phyloP scores from a whole-genome alignment of 2,888 invertebrate species.

The Mythimna loreyi region DNA sequence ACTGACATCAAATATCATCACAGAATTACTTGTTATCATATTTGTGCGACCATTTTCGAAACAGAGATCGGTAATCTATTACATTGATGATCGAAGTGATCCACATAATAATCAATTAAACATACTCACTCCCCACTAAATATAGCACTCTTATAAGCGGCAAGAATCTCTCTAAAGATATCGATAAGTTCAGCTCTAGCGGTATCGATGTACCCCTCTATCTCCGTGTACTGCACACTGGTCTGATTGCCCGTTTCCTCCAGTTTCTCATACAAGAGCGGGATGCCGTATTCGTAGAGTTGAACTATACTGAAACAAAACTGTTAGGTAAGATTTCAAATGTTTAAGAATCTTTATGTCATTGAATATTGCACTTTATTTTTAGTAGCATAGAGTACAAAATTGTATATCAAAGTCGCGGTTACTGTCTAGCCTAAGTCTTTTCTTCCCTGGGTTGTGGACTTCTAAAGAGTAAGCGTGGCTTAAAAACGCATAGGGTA shows the following conservation, averaged over 20 bases:
- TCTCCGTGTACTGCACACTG: conserved; percentile 77
- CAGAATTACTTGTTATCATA: too few relatives aligned
- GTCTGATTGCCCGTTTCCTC: conserved; percentile 84
- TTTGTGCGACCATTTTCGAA: too few relatives aligned
- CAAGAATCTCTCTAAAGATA: conserved; percentile 82
- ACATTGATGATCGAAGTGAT: too few relatives aligned
- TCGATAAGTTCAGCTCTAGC: conserved; percentile 87
- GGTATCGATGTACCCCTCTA: conserved; percentile 85
- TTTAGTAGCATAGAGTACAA: not conserved
- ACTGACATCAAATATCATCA: too few relatives aligned
- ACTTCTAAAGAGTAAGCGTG: too few relatives aligned
- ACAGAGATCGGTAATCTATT: too few relatives aligned
- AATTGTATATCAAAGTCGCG: not conserved
- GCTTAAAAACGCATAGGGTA: too few relatives aligned
- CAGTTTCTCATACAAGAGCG: conserved; percentile 92
- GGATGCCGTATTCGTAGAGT: conserved; percentile 94
- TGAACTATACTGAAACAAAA: conserved; percentile 92
- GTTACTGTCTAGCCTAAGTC: too few relatives aligned
- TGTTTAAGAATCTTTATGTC: too few relatives aligned
- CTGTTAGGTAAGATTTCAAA: conserved; percentile 21
- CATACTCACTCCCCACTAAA: conserved; percentile 84
- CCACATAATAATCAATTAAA: not conserved
- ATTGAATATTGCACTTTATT: not conserved
- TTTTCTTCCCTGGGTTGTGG: too few relatives aligned
- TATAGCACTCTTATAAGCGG: conserved; percentile 82